Evolutionary conservation across 2,797 vertebrate genomes (phyloP), one percentile per base, ranked within the genome.

Genomic region (Phrynocephalus guinanensis): DNA sequence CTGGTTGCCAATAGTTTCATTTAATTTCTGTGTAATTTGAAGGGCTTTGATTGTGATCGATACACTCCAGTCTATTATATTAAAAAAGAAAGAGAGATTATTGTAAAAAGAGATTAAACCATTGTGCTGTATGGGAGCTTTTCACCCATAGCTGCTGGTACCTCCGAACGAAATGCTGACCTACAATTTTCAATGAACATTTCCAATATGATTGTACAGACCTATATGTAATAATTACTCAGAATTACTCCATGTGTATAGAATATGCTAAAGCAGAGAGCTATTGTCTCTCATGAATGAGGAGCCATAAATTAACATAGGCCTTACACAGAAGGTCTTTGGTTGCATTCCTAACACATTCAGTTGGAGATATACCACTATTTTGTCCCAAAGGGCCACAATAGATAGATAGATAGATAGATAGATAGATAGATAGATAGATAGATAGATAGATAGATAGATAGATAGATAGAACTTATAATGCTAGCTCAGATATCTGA

Each of bases 11-110:
- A 89, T 91, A 85, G n/a, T 88, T 76, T 91, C 85, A 88, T 93
- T 93, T 91, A 92, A 91, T 86, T 85, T 76, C 60, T 70, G 52
- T 67, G 89, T 84, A 91, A 90, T 86, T 90, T 92, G 56, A 90
- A 86, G 52, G 60, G 79, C 84, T 92, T 78, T 90, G 82, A 90
- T 89, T 90, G 82, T 94, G 85, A 93, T 93, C 93, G 92, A 84
- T 91, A 92, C 11, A 13, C 2, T 85, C 81, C n/a, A 83, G 50
- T 68, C 93, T 90, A 87, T 90, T 93, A 50, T 79, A 87, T 90
- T 92, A 79, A 85, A 71, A 71, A 48, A 73, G 2, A 86, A 89
- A 92, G 33, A 83, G 75, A 87, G 81, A 71, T 87, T 83, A 72
- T 77, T 82, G 77, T 79, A 72, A 79, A 83, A 79, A 86, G 52